Evolutionary conservation across 92 coral and sea anemone species (phyloP).

Genomic region (Plumapathes pennacea): DNA sequence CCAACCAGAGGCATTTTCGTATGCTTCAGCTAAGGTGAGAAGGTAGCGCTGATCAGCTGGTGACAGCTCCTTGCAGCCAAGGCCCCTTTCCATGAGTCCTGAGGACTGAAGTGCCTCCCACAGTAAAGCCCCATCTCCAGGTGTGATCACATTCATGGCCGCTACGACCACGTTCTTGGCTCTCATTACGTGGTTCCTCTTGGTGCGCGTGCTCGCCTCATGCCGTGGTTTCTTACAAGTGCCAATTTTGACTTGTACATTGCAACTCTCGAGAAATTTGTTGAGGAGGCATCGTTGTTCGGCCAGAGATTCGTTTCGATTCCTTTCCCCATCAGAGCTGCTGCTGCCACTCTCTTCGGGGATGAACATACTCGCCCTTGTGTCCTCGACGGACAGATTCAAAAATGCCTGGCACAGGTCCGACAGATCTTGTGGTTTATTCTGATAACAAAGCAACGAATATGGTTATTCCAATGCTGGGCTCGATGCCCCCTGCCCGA

Average conservation of each 20-base stretch:
- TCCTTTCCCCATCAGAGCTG: conserved; percentile 6
- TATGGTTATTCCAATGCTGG: no score
- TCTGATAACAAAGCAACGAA: no score
- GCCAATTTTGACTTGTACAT: conserved; percentile 2
- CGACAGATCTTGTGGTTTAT: neutral
- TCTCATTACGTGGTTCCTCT: conserved; percentile 11
- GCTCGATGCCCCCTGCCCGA: no score
- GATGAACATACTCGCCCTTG: neutral
- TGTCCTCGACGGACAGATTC: neutral
- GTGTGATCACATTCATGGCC: conserved; percentile 13
- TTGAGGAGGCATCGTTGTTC: conserved; percentile 6
- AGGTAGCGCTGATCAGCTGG: conserved; percentile 24
- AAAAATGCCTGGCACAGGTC: neutral
- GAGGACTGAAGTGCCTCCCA: conserved; percentile 31
- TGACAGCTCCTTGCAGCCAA: neutral
- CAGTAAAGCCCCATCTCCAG: conserved; percentile 19
- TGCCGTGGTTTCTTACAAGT: conserved; percentile 14
- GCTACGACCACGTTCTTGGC: conserved; percentile 29
- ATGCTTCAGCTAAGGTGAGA: conserved; percentile 32
- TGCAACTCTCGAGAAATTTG: conserved; percentile 7
- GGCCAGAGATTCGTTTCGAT: conserved; percentile 2
- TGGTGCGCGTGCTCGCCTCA: conserved; percentile 18
- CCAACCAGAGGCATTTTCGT: conserved; percentile 41
- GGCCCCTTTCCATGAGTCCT: conserved; percentile 7
- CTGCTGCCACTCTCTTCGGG: neutral